Conservation (phyloP, 2,113 vertebrate genomes). For the Daubentonia madagascariensis region DNA sequence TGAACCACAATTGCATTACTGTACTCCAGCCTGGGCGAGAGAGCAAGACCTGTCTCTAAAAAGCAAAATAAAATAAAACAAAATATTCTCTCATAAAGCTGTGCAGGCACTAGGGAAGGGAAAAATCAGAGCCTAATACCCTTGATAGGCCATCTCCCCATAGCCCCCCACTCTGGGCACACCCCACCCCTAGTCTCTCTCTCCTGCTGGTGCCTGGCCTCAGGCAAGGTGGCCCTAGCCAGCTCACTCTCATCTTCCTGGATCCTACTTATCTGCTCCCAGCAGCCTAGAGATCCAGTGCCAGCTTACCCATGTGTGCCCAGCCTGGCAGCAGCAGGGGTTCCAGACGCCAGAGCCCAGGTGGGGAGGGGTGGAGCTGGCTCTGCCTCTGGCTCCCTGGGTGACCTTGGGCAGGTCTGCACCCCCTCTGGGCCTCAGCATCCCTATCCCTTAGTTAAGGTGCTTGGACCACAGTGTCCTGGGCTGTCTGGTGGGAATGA, state of each 20-base stretch:
- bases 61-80: too few relatives aligned
- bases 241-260: conserved; percentile 8
- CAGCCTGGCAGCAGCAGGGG: conserved; percentile 46
- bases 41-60: too few relatives aligned
- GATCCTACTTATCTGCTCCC: conserved; percentile 40
- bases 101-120: neutral
- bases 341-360: conserved; percentile 7
- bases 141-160: neutral
- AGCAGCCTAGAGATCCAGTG: neutral
- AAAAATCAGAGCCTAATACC: neutral
- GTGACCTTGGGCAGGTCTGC: neutral
- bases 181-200: neutral
- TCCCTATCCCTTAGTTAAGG: neutral
- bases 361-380: neutral
- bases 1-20: too few relatives aligned
- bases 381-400: neutral
- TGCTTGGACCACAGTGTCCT: neutral
- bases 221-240: neutral
- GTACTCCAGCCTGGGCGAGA: too few relatives aligned
- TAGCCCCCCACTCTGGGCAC: neutral
- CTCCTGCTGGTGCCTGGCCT: neutral
- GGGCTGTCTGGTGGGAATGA: neutral
- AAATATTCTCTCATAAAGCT: neutral
- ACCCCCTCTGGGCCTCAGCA: neutral
- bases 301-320: neutral